Conservation (phyloP, 2,113 vertebrate species). For the Gallinago media region DNA sequence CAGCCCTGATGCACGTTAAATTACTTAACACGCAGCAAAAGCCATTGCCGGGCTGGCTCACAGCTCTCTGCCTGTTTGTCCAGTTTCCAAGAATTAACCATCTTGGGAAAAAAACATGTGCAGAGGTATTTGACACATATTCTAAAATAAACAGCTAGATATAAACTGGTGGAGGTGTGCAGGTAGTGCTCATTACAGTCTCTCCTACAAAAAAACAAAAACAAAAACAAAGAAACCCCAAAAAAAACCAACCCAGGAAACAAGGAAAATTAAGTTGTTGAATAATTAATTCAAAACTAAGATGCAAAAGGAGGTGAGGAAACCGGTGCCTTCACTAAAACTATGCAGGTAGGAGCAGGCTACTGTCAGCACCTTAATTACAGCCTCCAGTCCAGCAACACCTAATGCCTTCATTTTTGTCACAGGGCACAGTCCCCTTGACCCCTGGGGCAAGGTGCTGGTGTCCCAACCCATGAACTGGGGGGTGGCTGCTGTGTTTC, state of each 20-base stretch:
- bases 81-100: not conserved
- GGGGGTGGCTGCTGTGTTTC: not conserved
- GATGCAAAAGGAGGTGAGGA: not conserved
- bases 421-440: not conserved
- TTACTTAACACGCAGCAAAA: not conserved
- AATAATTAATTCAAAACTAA: not conserved
- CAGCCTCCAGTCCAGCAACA: not conserved
- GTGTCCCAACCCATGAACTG: not conserved
- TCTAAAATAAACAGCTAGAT: not conserved
- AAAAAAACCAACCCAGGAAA: not conserved
- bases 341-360: not conserved
- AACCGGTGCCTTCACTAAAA: not conserved
- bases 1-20: not conserved
- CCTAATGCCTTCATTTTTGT: not conserved
- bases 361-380: not conserved
- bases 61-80: not conserved
- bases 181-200: not conserved
- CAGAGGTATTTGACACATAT: not conserved
- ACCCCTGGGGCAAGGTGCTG: not conserved
- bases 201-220: not conserved
- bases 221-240: not conserved
- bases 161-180: not conserved
- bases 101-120: not conserved
- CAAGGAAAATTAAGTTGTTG: not conserved
- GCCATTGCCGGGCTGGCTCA: not conserved